Evolutionary conservation across 2,113 vertebrate species (phyloP), one percentile per base, ranked within the genome.

Genomic region (Mormyrus iriodes): DNA sequence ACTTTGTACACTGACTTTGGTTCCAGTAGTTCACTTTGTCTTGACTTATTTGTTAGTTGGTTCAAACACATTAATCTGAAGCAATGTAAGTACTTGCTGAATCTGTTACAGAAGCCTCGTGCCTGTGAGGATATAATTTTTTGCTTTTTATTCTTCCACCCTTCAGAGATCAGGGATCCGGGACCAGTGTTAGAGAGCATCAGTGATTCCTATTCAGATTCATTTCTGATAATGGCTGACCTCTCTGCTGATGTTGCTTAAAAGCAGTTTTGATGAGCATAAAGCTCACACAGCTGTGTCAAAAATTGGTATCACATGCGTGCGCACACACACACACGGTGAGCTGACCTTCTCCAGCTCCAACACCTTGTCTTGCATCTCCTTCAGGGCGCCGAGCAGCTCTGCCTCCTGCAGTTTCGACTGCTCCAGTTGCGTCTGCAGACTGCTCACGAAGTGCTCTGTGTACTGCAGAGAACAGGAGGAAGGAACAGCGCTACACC

Each of bases 291-390:
- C 65, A 27, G 65, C 65, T 31, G 65, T 24, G 55, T 27, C 24
- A 46, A 58, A 49, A 39, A 4, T 0, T 2, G 27, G 48, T 53
- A 46, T 19, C 15, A 49, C 27, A 4, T 44, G 13, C 79, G 35
- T 15, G 0, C 46, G 39, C 58, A 19, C 24, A 31, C 31, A 10
- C 27, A 15, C 85, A 9, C 3, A 1, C 24, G 13, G 4, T 0
- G 15, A 24, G 4, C 86, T 58, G 17, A 96, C 96, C 96, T 96
- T 96, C 85, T 96, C 96, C 94, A 96, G 94, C 90, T 96, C 95
- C 1, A 96, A 92, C 58, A 96, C 96, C 88, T 96, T 96, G 53
- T 96, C 96, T 83, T 96, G 96, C 96, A 96, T 96, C 91, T 96
- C 96, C 73, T 94, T 95, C 3, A 96, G 94, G 44, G 95, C 96